Evolutionary conservation across 2,113 vertebrate species (phyloP).

Genomic region (Nyctibius bracteatus): DNA sequence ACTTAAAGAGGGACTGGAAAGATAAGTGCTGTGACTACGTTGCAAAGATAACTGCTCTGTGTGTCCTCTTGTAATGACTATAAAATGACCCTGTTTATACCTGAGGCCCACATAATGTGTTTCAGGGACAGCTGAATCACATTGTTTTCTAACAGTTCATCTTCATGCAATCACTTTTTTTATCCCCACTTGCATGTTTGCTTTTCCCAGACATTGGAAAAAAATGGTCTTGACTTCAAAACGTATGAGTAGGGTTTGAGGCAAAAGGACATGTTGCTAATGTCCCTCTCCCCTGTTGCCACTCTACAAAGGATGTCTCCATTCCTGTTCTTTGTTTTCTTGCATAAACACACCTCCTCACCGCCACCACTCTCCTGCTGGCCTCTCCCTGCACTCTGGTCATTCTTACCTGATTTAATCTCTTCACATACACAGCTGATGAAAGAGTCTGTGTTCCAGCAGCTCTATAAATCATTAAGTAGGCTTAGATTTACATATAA

Average conservation of each 20-base stretch:
- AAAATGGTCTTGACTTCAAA: background rate
- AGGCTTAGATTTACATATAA: background rate
- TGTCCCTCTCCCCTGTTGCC: background rate
- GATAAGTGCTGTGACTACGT: background rate
- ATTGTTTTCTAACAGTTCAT: background rate
- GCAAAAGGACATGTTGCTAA: background rate
- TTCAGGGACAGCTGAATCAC: background rate
- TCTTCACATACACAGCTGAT: background rate
- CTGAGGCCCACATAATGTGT: background rate
- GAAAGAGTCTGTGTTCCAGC: background rate
- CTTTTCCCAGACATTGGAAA: background rate
- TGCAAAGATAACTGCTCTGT: background rate
- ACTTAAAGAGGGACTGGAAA: background rate
- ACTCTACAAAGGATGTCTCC: background rate
- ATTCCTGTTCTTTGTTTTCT: background rate
- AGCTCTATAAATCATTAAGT: background rate
- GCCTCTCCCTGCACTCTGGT: background rate
- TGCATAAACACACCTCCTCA: background rate
- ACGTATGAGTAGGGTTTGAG: background rate
- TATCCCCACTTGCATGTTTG: background rate
- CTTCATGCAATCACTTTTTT: background rate
- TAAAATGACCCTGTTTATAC: background rate
- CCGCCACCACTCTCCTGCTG: background rate
- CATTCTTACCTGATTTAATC: background rate
- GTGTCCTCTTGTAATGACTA: background rate